A percentile compares a stretch with the other conserved stretches of the same genome.
phyloP scores from a whole-genome alignment of 2,113 vertebrate genomes.

The Tiliqua scincoides region DNA sequence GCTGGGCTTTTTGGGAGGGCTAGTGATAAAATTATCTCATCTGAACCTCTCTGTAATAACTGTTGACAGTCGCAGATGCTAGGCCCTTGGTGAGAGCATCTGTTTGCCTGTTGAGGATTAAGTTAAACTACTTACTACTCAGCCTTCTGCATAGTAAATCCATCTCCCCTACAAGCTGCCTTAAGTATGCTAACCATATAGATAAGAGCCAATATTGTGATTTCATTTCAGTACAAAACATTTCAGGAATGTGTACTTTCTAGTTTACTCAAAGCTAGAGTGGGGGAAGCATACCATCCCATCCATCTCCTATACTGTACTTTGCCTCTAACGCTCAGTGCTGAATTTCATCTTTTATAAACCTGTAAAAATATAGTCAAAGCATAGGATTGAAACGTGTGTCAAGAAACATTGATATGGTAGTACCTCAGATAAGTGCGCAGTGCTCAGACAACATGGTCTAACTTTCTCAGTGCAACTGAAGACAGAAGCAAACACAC shows the following conservation, averaged over 20 bases:
- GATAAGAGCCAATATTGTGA: conserved; percentile 26
- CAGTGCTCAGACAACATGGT: background rate
- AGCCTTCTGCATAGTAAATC: conserved; percentile 75
- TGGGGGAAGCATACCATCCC: background rate
- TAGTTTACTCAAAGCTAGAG: background rate
- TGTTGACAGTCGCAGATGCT: conserved; percentile 86
- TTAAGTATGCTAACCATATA: conserved; percentile 35
- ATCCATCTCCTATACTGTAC: too few relatives aligned
- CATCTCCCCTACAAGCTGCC: conserved; percentile 68
- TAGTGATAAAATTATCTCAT: conserved; percentile 67
- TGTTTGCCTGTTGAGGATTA: conserved; percentile 87
- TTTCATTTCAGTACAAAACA: background rate
- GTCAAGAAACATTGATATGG: conserved; percentile 13
- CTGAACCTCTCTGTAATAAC: conserved; percentile 77
- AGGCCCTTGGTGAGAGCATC: conserved; percentile 78
- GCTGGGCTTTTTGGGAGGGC: conserved; percentile 36
- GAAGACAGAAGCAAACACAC: background rate
- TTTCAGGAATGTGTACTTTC: background rate
- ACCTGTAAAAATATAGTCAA: background rate
- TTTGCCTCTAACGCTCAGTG: background rate
- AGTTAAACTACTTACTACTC: conserved; percentile 90
- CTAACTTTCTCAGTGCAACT: background rate
- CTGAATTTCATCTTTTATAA: background rate
- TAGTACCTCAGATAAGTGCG: background rate
- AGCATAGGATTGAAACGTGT: background rate